phyloP scores from a whole-genome alignment of 2,888 invertebrate genomes.

The Junonia oenone region DNA sequence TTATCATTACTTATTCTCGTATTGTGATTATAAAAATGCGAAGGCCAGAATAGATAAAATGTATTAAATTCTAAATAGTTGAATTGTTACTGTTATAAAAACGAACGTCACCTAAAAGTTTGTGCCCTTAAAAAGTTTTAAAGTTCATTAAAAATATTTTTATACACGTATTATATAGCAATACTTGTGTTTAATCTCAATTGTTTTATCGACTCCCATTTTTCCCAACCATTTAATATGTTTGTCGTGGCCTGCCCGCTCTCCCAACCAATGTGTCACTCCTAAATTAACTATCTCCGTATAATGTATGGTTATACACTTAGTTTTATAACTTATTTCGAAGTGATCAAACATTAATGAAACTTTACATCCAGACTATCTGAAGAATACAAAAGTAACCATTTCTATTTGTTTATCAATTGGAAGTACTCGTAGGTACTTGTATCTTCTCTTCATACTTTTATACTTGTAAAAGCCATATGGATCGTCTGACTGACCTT shows the following conservation, averaged over 20 bases:
- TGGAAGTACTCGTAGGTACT: no score
- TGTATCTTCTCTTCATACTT: no score
- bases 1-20: no score
- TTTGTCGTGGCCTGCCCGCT: not conserved
- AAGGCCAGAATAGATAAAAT: no score
- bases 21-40: no score
- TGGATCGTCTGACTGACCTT: not conserved
- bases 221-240: not conserved
- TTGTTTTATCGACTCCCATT: not conserved
- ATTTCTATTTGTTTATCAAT: no score
- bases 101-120: not conserved
- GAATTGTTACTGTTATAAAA: no score
- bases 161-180: not conserved
- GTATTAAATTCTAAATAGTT: no score
- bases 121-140: not conserved
- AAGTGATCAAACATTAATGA: no score
- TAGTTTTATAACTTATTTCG: not conserved
- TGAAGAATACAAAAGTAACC: no score
- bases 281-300: conserved; percentile 4
- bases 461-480: no score
- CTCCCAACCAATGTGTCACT: not conserved
- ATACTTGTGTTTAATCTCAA: not conserved
- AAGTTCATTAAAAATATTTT: not conserved
- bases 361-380: no score
- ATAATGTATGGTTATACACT: not conserved